A percentile compares a stretch with the other conserved stretches of the same genome.
These are phyloP conservation scores for Sphecodes monilicornis DNA, from an alignment of 2,888 invertebrate genomes.

Conservation along the genomic window DNA sequence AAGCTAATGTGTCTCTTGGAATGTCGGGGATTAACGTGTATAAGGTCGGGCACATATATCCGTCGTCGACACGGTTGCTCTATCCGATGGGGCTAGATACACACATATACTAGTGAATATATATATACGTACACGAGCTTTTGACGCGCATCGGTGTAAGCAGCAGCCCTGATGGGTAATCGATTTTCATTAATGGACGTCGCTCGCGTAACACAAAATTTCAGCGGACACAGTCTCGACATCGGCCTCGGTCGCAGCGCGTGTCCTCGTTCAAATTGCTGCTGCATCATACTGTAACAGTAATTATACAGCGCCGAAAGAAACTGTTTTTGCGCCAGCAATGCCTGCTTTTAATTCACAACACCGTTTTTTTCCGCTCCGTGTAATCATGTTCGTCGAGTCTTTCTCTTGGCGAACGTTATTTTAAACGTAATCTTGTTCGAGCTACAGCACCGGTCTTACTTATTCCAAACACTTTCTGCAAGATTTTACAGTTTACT, in stretches of 20 bases:
- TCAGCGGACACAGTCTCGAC: slow-evolving; percentile 70
- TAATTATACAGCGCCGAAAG: not conserved
- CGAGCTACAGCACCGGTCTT: not conserved
- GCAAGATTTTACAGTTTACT: no score
- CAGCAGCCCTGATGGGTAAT: slow-evolving; percentile 74
- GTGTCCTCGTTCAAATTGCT: slow-evolving; percentile 62
- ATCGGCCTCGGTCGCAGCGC: slow-evolving; percentile 59
- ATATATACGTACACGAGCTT: slow-evolving; percentile 66
- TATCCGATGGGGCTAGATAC: slow-evolving; percentile 40
- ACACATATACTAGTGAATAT: no score
- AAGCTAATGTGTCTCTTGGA: slow-evolving; percentile 62
- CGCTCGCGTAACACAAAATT: slow-evolving; percentile 74
- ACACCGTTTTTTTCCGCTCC: not conserved
- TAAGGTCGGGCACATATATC: slow-evolving; percentile 55
- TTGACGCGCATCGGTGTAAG: slow-evolving; percentile 71
- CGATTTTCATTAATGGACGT: slow-evolving; percentile 80
- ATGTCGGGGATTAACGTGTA: slow-evolving; percentile 67
- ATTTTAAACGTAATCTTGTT: not conserved
- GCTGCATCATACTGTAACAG: slow-evolving; percentile 46
- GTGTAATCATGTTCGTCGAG: not conserved
- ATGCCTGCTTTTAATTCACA: not conserved
- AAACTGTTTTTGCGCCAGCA: not conserved
- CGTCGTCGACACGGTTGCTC: slow-evolving; percentile 48
- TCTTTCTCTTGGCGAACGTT: not conserved
- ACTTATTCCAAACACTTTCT: no score